These are phyloP conservation scores for Rhopalosiphum maidis DNA, from an alignment of 1,140 invertebrate species.

Conservation along the genomic window DNA sequence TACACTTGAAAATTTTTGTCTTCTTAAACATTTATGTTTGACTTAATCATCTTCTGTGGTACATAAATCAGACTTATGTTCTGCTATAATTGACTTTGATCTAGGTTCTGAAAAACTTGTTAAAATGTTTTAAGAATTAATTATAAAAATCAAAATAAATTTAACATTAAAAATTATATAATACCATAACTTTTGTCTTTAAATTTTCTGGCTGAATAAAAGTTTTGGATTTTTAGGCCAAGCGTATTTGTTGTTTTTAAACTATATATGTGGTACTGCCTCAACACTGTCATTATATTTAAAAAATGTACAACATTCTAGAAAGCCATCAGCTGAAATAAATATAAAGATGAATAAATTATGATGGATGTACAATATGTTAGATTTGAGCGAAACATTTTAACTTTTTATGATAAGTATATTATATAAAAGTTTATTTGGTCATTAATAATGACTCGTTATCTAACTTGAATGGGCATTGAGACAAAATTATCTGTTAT, in stretches of 20 bases:
- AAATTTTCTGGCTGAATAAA: not conserved
- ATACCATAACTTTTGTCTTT: constrained; percentile 3
- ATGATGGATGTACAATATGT: too few relatives aligned
- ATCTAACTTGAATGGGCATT: too few relatives aligned
- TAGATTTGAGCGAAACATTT: too few relatives aligned
- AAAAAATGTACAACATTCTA: too few relatives aligned
- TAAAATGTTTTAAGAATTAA: not conserved
- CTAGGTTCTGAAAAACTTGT: not conserved
- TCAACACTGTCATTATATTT: not conserved
- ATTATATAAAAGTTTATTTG: too few relatives aligned
- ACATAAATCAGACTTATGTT: not conserved
- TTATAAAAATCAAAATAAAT: not conserved
- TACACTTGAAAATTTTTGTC: not conserved
- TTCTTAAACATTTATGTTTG: not conserved
- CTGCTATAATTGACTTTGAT: not conserved
- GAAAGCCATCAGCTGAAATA: too few relatives aligned
- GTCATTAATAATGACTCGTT: too few relatives aligned
- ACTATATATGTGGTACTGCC: not conserved
- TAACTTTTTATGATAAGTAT: too few relatives aligned
- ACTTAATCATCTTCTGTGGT: not conserved
- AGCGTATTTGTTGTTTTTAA: not conserved
- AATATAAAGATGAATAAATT: too few relatives aligned
- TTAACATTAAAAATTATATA: not conserved
- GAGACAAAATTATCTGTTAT: too few relatives aligned
- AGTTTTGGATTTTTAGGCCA: not conserved